Evolutionary conservation across 2,888 invertebrate species (phyloP).

Genomic region (Drosophila hawaiiensis): DNA sequence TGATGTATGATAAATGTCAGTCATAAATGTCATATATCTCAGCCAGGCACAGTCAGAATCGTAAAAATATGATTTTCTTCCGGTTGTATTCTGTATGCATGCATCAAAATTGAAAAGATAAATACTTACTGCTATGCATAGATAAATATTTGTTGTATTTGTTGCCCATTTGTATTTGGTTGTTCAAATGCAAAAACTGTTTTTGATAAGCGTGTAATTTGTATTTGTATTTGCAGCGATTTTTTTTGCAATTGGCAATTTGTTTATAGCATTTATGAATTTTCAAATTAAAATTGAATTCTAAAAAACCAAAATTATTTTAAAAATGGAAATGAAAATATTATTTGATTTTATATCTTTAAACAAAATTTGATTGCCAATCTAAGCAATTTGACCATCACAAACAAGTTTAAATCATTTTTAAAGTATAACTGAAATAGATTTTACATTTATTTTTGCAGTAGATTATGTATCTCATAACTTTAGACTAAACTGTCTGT

Average conservation of each 20-base stretch:
- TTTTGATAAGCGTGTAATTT: slow-evolving; percentile 30
- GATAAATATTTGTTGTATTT: slow-evolving; percentile 52
- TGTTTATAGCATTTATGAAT: slow-evolving; percentile 5
- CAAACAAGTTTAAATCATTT: background rate
- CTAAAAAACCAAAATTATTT: background rate
- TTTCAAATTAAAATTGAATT: slow-evolving; percentile 3
- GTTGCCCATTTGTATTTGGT: slow-evolving; percentile 60
- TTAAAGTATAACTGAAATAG: background rate
- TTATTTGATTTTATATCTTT: background rate
- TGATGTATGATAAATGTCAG: slow-evolving; percentile 60
- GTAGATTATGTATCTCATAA: background rate
- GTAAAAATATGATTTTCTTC: slow-evolving; percentile 55
- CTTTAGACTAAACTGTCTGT: background rate
- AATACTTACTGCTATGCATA: slow-evolving; percentile 21
- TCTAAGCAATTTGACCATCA: background rate
- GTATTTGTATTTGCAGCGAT: slow-evolving; percentile 4
- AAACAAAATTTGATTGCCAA: slow-evolving; percentile 1
- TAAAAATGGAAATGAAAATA: background rate
- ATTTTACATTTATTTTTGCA: too few relatives aligned
- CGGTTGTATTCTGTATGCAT: slow-evolving; percentile 38
- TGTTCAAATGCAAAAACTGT: slow-evolving; percentile 24
- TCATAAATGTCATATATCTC: slow-evolving; percentile 40
- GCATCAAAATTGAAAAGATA: slow-evolving; percentile 33
- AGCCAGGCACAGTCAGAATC: slow-evolving; percentile 16
- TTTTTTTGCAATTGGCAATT: slow-evolving; percentile 21